A percentile compares a stretch with the other conserved stretches of the same genome.
Conservation (phyloP, 2,113 vertebrate genomes). For the Mohoua ochrocephala region DNA sequence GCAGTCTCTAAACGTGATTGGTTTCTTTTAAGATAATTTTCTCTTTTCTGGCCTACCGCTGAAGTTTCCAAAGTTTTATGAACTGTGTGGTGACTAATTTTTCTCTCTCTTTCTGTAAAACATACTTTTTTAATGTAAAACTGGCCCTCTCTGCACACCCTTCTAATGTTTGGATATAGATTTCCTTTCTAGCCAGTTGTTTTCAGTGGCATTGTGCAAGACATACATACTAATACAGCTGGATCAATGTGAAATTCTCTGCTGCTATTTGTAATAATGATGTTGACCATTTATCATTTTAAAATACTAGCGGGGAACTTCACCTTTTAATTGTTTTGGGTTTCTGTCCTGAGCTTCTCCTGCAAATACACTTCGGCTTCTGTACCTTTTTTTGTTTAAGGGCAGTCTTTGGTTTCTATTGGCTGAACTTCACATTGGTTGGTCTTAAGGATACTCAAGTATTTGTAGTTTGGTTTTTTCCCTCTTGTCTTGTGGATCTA, state of each 20-base stretch:
- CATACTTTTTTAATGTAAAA: not conserved
- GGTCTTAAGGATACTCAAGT: not conserved
- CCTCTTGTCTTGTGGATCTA: not conserved
- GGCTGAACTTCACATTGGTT: not conserved
- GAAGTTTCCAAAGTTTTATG: conserved; percentile 16
- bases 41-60: not conserved
- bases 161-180: not conserved
- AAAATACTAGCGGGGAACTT: not conserved
- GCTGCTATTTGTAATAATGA: not conserved
- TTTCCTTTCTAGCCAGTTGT: not conserved
- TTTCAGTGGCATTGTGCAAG: not conserved
- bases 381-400: not conserved
- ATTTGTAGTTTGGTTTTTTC: not conserved
- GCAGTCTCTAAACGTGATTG: not conserved
- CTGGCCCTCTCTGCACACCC: not conserved
- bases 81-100: not conserved
- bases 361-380: not conserved
- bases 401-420: not conserved
- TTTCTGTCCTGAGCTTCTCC: not conserved
- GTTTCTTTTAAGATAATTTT: not conserved
- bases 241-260: not conserved
- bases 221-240: not conserved
- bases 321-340: not conserved
- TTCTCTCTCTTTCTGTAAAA: not conserved
- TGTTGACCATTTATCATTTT: not conserved